These are phyloP conservation scores for Thaumetopoea pityocampa DNA, from an alignment of 1,140 invertebrate genomes.

Conservation along the genomic window DNA sequence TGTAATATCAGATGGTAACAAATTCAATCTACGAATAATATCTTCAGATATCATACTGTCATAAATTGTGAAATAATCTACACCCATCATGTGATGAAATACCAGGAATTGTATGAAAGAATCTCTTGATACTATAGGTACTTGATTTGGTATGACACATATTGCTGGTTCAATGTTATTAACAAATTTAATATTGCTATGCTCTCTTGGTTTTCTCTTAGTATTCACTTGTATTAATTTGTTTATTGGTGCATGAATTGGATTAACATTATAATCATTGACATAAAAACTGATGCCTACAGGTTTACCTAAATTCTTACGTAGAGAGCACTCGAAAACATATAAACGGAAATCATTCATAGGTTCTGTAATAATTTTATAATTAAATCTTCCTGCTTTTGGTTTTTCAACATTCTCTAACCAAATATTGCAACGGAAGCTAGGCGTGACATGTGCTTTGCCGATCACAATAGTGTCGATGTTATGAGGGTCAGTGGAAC, in stretches of 20 bases:
- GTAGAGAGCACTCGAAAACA: conserved; percentile 70
- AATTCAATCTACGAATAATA: conserved; percentile 70
- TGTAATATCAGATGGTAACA: conserved; percentile 72
- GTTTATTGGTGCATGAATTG: conserved; percentile 71
- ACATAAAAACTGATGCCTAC: conserved; percentile 75
- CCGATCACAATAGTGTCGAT: conserved; percentile 73
- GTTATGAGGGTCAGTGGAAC: conserved; percentile 42
- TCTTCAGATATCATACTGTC: conserved; percentile 75
- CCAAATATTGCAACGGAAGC: conserved; percentile 76
- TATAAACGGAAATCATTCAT: conserved; percentile 59
- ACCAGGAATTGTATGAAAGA: conserved; percentile 76
- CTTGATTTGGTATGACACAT: conserved; percentile 74
- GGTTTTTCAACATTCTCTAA: conserved; percentile 73
- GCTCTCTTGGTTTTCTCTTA: conserved; percentile 44
- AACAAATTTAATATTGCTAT: conserved; percentile 62
- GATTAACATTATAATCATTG: conserved; percentile 69
- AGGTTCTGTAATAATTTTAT: conserved; percentile 49
- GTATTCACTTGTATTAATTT: conserved; percentile 66
- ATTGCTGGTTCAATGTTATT: conserved; percentile 71
- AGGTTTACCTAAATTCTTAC: conserved; percentile 62
- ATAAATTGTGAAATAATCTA: conserved; percentile 77
- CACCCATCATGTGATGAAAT: conserved; percentile 76
- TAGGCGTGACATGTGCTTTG: conserved; percentile 54
- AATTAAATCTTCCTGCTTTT: conserved; percentile 71
- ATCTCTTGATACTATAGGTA: conserved; percentile 69